Conservation (phyloP, 37 sponge, comb jelly and placozoan species). For the Agelas oroides region DNA sequence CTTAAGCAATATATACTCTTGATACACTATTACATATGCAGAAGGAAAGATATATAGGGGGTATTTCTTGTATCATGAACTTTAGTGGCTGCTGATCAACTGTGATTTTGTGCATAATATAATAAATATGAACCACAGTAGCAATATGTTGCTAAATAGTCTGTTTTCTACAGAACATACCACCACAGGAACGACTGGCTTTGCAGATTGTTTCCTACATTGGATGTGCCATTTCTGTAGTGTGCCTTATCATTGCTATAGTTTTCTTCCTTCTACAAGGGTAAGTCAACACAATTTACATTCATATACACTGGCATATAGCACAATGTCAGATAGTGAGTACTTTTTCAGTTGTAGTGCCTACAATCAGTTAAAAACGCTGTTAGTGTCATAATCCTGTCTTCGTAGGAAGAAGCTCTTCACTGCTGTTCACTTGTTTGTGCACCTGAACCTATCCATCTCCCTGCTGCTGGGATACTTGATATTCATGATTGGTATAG, state of each 20-base stretch:
- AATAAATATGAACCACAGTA: too few species aligned
- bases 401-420: conserved; percentile 43
- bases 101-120: too few species aligned
- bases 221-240: conserved; percentile 34
- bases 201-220: conserved; percentile 46
- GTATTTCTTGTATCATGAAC: too few species aligned
- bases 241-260: conserved; percentile 7
- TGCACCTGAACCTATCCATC: conserved; percentile 71
- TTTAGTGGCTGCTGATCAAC: too few species aligned
- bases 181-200: background rate
- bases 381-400: too few species aligned
- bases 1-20: too few species aligned
- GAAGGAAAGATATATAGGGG: too few species aligned
- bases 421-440: conserved; percentile 52
- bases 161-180: background rate
- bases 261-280: conserved; percentile 43
- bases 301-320: too few species aligned
- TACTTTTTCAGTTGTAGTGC: too few species aligned
- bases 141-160: background rate
- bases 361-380: too few species aligned
- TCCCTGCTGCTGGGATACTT: conserved; percentile 44
- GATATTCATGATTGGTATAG: conserved; percentile 46
- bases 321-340: too few species aligned
- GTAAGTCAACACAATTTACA: conserved; percentile 16
- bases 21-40: too few species aligned